phyloP scores from a whole-genome alignment of 2,797 vertebrate species.

The Eupleurogrammus muticus region DNA sequence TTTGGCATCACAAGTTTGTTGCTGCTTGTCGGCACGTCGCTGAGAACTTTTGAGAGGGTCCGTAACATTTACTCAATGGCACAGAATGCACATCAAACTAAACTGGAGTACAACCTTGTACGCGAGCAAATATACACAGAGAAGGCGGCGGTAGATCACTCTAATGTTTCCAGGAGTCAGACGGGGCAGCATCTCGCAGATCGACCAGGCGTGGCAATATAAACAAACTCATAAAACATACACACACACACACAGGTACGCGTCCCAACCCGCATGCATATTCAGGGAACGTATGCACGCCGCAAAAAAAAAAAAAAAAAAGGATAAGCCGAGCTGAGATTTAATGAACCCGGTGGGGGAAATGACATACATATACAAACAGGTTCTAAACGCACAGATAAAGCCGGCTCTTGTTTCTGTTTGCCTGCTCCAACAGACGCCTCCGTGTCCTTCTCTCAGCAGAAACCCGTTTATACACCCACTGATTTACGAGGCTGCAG shows the following conservation, averaged over 20 bases:
- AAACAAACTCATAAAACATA: conserved; percentile 20
- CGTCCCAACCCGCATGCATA: neutral
- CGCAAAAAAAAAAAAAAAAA: neutral
- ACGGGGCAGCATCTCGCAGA: neutral
- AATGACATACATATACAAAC: conserved; percentile 36
- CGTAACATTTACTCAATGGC: neutral
- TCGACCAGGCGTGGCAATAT: neutral
- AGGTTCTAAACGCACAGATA: conserved; percentile 39
- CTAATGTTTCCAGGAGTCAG: neutral
- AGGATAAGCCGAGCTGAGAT: conserved; percentile 13
- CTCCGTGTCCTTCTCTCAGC: conserved; percentile 56
- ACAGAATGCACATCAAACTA: neutral
- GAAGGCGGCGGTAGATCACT: neutral
- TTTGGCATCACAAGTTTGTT: neutral
- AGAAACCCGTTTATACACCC: conserved; percentile 44
- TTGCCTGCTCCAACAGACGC: conserved; percentile 49
- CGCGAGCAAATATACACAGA: neutral
- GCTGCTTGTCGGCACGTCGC: conserved; percentile 1
- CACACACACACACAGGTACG: neutral
- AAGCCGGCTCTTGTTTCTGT: conserved; percentile 51
- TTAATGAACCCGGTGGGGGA: conserved; percentile 54
- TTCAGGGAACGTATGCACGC: conserved; percentile 12
- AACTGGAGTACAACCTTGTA: neutral
- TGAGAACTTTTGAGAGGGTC: neutral
- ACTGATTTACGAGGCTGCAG: conserved; percentile 67